Conservation (phyloP, 2,888 invertebrate genomes). For the Gerris lacustris region DNA sequence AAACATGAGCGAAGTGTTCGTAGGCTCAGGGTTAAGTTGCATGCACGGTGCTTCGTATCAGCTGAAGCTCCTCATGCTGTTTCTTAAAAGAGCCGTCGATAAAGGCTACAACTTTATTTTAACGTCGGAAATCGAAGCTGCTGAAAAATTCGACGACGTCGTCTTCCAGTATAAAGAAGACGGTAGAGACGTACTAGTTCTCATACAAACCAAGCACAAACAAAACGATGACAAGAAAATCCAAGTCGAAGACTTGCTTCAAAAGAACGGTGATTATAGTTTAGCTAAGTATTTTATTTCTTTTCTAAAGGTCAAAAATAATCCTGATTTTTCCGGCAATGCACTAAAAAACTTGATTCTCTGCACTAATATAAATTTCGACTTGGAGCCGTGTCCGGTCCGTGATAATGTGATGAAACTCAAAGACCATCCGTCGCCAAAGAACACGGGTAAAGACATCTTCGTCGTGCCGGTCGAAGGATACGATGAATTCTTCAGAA, state of each 20-base stretch:
- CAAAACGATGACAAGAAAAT: constrained; percentile 10
- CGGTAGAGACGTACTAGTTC: neutral
- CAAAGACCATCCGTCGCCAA: no score
- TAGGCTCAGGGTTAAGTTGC: no score
- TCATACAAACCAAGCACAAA: constrained; percentile 15
- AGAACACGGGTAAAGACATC: no score
- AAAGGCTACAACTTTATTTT: constrained; percentile 15
- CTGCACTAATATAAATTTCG: constrained; percentile 5
- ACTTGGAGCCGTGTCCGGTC: neutral
- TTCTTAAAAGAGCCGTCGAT: constrained; percentile 14
- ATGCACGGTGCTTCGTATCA: constrained; percentile 18
- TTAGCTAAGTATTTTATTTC: no score
- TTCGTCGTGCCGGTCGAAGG: no score
- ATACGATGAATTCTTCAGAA: no score
- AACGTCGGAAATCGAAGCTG: constrained; percentile 18
- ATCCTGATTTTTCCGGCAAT: neutral
- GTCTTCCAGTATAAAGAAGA: constrained; percentile 17
- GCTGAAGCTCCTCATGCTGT: constrained; percentile 21
- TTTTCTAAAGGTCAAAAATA: no score
- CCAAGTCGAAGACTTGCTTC: neutral
- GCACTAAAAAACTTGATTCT: neutral
- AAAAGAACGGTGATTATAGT: no score
- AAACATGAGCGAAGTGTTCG: no score
- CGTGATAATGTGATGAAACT: no score
- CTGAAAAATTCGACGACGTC: constrained; percentile 18